Evolutionary conservation across 1,140 invertebrate species (phyloP).

Genomic region (Bombus polaris): DNA sequence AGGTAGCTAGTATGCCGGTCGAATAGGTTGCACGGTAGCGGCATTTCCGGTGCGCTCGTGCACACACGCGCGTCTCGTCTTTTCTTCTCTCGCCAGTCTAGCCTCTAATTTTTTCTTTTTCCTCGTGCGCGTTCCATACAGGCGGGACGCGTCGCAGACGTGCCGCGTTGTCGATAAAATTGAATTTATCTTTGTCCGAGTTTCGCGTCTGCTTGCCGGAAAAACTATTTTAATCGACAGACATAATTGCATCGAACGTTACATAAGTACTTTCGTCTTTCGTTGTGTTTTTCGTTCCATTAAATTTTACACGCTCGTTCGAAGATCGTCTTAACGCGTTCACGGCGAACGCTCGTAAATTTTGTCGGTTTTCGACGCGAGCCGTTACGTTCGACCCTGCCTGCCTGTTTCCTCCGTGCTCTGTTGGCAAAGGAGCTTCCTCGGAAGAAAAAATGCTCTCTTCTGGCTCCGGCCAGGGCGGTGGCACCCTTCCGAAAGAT

Average conservation of each 20-base stretch:
- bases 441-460: not conserved
- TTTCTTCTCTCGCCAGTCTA: not conserved
- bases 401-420: not conserved
- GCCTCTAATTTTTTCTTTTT: slow-evolving; percentile 15
- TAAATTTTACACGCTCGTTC: not conserved
- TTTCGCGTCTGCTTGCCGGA: not conserved
- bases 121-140: not conserved
- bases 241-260: too few relatives aligned
- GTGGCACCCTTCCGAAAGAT: slow-evolving; percentile 27
- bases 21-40: slow-evolving; percentile 30
- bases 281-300: not conserved
- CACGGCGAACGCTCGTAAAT: slow-evolving; percentile 9
- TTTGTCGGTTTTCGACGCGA: not conserved
- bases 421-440: not conserved
- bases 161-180: slow-evolving; percentile 9
- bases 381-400: not conserved
- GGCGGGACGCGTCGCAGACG: slow-evolving; percentile 29
- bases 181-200: slow-evolving; percentile 8
- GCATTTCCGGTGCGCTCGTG: not conserved
- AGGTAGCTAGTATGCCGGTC: slow-evolving; percentile 22
- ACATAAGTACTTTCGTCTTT: too few relatives aligned
- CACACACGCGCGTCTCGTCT: not conserved
- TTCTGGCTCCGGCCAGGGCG: too few relatives aligned
- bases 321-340: not conserved
- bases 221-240: slow-evolving; percentile 16